A percentile compares a stretch with the other conserved stretches of the same genome.
Conservation (phyloP, 2,113 vertebrate genomes). For the Panthera uncia region DNA sequence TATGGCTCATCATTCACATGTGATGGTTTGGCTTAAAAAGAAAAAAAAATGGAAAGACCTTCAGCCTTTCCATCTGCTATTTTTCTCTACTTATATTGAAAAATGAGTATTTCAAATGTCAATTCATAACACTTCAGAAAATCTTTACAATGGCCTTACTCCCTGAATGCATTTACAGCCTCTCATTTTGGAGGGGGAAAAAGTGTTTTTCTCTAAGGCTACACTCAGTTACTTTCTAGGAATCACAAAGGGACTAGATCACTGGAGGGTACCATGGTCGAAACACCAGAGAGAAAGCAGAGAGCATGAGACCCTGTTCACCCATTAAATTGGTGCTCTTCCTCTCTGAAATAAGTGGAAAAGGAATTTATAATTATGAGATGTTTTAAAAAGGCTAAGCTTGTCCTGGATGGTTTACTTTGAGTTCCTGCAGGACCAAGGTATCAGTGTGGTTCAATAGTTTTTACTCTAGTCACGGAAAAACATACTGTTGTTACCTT, state of each 20-base stretch:
- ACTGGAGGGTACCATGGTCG: background rate
- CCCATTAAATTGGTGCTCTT: background rate
- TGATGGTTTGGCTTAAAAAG: background rate
- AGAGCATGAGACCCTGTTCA: background rate
- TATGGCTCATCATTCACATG: constrained; percentile 45
- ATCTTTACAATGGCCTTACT: constrained; percentile 49
- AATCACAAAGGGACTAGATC: constrained; percentile 15
- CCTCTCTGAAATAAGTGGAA: background rate
- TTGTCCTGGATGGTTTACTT: background rate
- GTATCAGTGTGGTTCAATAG: background rate
- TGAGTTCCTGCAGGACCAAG: background rate
- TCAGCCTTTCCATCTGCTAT: constrained; percentile 66
- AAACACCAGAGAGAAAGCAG: background rate
- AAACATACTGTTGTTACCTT: constrained; percentile 75
- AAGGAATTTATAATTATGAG: background rate
- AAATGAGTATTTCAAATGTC: constrained; percentile 62
- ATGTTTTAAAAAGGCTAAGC: background rate
- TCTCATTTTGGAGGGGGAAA: background rate
- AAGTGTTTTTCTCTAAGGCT: background rate
- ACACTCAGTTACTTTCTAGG: constrained; percentile 57
- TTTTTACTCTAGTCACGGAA: background rate
- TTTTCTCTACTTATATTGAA: constrained; percentile 63
- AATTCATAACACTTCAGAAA: constrained; percentile 50
- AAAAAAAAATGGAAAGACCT: constrained; percentile 44
- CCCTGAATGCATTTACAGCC: background rate